These are phyloP conservation scores for Drosophila tropicalis DNA, from an alignment of 1,140 invertebrate genomes.

Conservation along the genomic window DNA sequence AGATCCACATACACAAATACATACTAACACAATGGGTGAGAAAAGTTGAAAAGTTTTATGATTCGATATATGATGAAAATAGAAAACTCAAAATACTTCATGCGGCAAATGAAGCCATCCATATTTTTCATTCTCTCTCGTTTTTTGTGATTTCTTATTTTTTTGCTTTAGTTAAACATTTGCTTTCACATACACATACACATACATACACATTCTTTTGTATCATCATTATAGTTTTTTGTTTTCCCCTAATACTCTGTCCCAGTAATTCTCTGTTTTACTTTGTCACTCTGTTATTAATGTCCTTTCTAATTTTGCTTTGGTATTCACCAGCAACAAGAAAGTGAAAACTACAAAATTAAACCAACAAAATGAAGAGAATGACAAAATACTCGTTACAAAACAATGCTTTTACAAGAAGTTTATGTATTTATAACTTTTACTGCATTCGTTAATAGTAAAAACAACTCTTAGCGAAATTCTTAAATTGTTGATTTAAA, in stretches of 20 bases:
- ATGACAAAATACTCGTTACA: too few species aligned
- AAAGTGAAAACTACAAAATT: too few species aligned
- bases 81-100: slow-evolving; percentile 1
- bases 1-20: background rate
- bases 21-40: background rate
- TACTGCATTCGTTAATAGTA: too few species aligned
- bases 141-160: background rate
- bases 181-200: too few species aligned
- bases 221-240: background rate
- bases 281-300: background rate
- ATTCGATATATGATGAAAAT: slow-evolving; percentile 57
- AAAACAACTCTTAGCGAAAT: background rate
- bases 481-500: background rate
- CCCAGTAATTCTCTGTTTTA: background rate
- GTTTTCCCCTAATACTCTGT: background rate
- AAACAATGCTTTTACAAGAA: too few species aligned
- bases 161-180: background rate
- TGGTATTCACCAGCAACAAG: too few species aligned
- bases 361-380: too few species aligned
- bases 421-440: too few species aligned
- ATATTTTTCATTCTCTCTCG: background rate
- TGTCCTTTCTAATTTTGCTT: background rate
- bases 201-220: background rate
- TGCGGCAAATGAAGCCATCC: background rate
- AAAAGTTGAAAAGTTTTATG: slow-evolving; percentile 76